A percentile compares a stretch with the other conserved stretches of the same genome.
Conservation (phyloP, 2,113 vertebrate genomes). For the Pitta sordida region DNA sequence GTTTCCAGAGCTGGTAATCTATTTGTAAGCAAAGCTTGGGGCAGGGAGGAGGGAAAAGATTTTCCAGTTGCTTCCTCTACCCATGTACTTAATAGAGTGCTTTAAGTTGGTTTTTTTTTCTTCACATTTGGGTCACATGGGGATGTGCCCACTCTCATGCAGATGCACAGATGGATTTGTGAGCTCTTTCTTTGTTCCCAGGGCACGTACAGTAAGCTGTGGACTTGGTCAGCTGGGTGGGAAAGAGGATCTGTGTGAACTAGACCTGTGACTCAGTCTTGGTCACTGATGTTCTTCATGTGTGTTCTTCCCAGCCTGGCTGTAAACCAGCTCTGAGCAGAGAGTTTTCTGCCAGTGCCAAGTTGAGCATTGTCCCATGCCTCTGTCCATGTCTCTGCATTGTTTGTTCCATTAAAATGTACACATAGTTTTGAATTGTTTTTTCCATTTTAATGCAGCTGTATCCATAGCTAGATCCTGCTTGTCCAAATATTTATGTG, state of each 20-base stretch:
- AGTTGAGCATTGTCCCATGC: background rate
- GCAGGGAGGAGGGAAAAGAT: background rate
- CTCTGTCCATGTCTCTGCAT: background rate
- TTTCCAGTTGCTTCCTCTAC: background rate
- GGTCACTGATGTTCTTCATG: background rate
- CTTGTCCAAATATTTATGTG: background rate
- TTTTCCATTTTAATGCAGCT: background rate
- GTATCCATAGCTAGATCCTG: background rate
- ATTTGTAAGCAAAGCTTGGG: background rate
- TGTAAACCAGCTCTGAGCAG: background rate
- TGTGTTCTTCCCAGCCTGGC: background rate
- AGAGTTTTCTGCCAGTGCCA: background rate
- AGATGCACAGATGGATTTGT: background rate
- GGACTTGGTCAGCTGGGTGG: background rate
- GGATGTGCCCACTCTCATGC: accelerated
- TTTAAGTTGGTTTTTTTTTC: background rate
- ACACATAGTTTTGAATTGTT: background rate
- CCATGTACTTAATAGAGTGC: background rate
- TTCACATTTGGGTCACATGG: background rate
- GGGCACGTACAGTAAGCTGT: background rate
- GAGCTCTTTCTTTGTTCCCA: background rate
- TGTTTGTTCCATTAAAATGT: background rate
- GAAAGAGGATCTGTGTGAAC: background rate
- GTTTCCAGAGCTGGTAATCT: background rate
- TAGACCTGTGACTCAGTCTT: background rate